Conservation (phyloP, 2,888 invertebrate genomes). For the Polydesmus complanatus region DNA sequence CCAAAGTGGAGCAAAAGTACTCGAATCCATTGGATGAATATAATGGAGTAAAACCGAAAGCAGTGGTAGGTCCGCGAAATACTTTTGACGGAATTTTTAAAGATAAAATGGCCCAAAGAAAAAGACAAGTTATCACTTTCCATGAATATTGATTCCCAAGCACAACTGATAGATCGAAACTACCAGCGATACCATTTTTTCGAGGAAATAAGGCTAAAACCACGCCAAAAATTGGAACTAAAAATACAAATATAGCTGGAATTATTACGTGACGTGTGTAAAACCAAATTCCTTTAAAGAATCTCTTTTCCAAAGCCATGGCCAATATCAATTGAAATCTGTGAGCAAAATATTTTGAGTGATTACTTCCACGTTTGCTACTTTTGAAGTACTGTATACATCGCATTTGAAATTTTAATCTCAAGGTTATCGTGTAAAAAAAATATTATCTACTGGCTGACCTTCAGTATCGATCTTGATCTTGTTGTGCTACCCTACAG, state of each 20-base stretch:
- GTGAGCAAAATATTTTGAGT: too few relatives aligned
- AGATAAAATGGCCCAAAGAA: constrained; percentile 34
- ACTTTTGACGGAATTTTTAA: constrained; percentile 31
- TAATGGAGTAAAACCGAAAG: constrained; percentile 35
- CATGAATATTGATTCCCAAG: constrained; percentile 14
- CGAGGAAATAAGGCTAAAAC: background rate
- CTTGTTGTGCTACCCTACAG: too few relatives aligned
- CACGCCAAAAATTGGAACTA: background rate
- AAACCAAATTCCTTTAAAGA: too few relatives aligned
- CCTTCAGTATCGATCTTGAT: too few relatives aligned
- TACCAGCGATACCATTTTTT: background rate
- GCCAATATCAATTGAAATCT: too few relatives aligned
- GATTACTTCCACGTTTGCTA: too few relatives aligned
- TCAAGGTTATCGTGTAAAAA: too few relatives aligned
- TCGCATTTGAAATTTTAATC: too few relatives aligned
- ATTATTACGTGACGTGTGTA: background rate
- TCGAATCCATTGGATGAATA: constrained; percentile 39
- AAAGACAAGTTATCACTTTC: constrained; percentile 23
- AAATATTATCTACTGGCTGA: too few relatives aligned
- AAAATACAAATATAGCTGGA: background rate
- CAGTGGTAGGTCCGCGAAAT: constrained; percentile 36
- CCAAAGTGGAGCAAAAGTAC: constrained; percentile 35
- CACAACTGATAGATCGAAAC: constrained; percentile 1
- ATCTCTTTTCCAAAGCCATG: too few relatives aligned
- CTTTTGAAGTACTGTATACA: too few relatives aligned